Evolutionary conservation across 2,888 invertebrate species (phyloP), one percentile per base, ranked within the genome.

Genomic region (Seira ritae): DNA sequence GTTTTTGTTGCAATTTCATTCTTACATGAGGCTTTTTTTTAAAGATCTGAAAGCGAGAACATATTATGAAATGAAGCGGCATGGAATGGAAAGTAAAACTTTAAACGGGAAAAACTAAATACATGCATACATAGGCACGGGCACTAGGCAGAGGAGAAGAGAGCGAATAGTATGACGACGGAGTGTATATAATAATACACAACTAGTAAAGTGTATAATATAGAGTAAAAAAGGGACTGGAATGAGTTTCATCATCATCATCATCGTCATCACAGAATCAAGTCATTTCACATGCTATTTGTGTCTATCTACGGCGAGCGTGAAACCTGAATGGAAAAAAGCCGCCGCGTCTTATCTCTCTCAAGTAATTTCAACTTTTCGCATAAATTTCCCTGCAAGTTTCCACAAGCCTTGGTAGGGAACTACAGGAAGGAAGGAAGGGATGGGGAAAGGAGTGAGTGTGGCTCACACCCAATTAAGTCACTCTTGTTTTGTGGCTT

Each of bases 361-460:
- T 74, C 83, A 83, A 83, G 84, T 86, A 86, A 89, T 88, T 88
- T 88, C 85, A 89, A 89, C 87, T 89, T 89, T 89, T 87, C 88
- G 85, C 88, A 89, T 89, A 89, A 89, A 88, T 89, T 87, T 87
- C 85, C 84, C 78, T 78, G 78, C 78, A 83, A 83, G 71, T 76
- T 81, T 31, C 76, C 81, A 81, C 81, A 81, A 82, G 84, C 81
- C 74, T 77, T 55, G 31, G 31, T 8, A 31, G 8, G 8, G 8
- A 31, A 31, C n/a, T n/a, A 31, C 8, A 31, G 31, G 31, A 8
- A 31, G 8, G 31, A 31, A 31, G 31, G 8, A 31, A n/a, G n/a
- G n/a, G n/a, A n/a, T n/a, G n/a, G n/a, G n/a, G n/a, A 12, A 55
- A 17, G 55, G 15, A 55, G 17, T 84, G 78, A 84, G 80, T 80